Base-by-base conservation (phyloP, 2,888 invertebrate genomes). In the Subacronicta megacephala region DNA sequence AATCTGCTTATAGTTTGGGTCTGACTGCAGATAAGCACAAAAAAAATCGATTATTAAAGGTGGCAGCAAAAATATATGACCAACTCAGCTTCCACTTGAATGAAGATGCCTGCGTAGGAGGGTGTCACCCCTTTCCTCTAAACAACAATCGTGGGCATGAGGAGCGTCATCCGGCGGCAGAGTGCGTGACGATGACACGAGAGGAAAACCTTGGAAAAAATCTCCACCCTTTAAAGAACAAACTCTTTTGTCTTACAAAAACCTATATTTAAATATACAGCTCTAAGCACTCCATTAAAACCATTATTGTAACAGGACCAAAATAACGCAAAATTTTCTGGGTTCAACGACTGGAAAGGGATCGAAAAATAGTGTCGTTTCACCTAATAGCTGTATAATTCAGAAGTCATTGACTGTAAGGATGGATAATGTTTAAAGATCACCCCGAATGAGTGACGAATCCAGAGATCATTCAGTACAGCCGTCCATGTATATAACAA, bases 51-150 rank as follows among this genome's bases (percentile, higher is more conserved):
- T 3, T 23, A 29, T 12, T 36, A 52, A 41, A 60, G 23, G 23
- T 37, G 36, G 36, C 45, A 64, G 50, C 20, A 55, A 55, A 73
- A 72, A 61, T 69, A 61, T 66, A 73, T 71, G 68, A 70, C 70
- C 73, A 82, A 80, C 81, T 79, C 83, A 83, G 82, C 83, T 89
- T 90, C 87, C 87, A 90, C 89, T 91, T 88, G 79, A 90, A 88
- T 85, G 86, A 81, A 84, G 84, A 86, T 79, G 80, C 78, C 80
- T 88, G 88, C 85, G 90, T 90, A 79, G 90, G 90, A 89, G 91
- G 92, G 90, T 90, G 88, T 85, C 91, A 89, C 89, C 92, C 92
- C 83, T 87, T 87, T 86, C 77, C 79, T 83, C 81, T 84, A 77
- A 80, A 86, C 80, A 88, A 91, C 88, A 90, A 89, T 88, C 75